Evolutionary conservation across 1,140 invertebrate genomes (phyloP).

Genomic region (Habropoda laboriosa): DNA sequence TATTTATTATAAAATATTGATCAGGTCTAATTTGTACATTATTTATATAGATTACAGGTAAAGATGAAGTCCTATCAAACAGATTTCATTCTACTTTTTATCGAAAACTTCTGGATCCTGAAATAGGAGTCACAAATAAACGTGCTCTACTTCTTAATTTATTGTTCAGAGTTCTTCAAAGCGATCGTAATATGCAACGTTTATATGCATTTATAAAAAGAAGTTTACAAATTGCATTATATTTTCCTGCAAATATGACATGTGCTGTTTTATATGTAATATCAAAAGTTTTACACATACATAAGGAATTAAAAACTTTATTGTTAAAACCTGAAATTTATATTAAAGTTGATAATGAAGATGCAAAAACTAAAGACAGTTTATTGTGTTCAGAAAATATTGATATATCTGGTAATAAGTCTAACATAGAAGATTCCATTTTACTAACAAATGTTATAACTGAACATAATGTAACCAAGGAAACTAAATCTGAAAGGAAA

Average conservation of each 20-base stretch:
- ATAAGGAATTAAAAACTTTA: constrained; percentile 61
- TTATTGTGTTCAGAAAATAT: constrained; percentile 15
- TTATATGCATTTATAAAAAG: constrained; percentile 94
- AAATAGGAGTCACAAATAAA: constrained; percentile 88
- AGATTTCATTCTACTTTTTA: constrained; percentile 96
- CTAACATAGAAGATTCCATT: constrained; percentile 72
- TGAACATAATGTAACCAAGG: constrained; percentile 5
- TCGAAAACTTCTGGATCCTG: constrained; percentile 90
- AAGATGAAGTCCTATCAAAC: constrained; percentile 70
- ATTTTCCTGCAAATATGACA: constrained; percentile 81
- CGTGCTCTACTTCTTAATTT: constrained; percentile 94
- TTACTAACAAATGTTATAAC: constrained; percentile 72
- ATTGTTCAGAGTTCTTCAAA: constrained; percentile 91
- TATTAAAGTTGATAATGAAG: constrained; percentile 69
- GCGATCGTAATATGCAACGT: constrained; percentile 88
- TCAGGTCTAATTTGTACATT: constrained; percentile 18
- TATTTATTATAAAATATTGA: constrained; percentile 16
- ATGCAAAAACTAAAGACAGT: constrained; percentile 55
- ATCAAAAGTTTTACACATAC: constrained; percentile 85
- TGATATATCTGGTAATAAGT: constrained; percentile 42
- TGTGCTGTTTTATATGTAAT: constrained; percentile 91
- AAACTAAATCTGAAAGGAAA: constrained; percentile 33
- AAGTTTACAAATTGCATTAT: constrained; percentile 88
- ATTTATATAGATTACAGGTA: constrained; percentile 77
- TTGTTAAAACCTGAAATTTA: constrained; percentile 46